Percentiles rank a stretch among this genome's conserved stretches.
These are phyloP conservation scores for Molossus alvarezi DNA, from an alignment of 2,797 vertebrate genomes.

Conservation along the genomic window DNA sequence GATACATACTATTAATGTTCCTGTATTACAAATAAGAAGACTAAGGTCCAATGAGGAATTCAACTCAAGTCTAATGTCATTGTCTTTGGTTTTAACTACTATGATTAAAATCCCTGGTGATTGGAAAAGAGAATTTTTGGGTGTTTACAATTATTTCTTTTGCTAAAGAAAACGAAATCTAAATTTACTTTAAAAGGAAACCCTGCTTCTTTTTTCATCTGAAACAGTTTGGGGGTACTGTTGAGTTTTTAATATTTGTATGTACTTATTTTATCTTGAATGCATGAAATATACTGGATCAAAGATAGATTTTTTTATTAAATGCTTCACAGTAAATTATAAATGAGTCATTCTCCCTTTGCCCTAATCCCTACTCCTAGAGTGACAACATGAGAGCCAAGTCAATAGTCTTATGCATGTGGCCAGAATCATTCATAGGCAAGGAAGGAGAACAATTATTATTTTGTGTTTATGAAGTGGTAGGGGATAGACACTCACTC, in stretches of 20 bases:
- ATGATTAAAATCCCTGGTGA: background rate
- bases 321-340: background rate
- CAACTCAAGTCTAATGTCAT: background rate
- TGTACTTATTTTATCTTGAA: background rate
- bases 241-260: background rate
- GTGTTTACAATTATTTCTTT: background rate
- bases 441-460: background rate
- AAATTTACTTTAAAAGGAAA: slow-evolving; percentile 24
- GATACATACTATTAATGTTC: background rate
- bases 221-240: background rate
- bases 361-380: background rate
- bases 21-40: background rate
- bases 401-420: background rate
- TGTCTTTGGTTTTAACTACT: background rate
- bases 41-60: background rate
- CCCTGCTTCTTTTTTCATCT: background rate
- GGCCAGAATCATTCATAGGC: background rate
- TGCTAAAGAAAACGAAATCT: background rate
- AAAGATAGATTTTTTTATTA: background rate
- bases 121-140: background rate
- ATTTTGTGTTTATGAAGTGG: background rate
- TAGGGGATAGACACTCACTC: background rate
- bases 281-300: background rate
- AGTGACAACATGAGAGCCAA: background rate
- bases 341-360: background rate